A percentile compares a stretch with the other conserved stretches of the same genome.
These are phyloP conservation scores for Furcula furcula DNA, from an alignment of 2,888 invertebrate species.

Conservation along the genomic window DNA sequence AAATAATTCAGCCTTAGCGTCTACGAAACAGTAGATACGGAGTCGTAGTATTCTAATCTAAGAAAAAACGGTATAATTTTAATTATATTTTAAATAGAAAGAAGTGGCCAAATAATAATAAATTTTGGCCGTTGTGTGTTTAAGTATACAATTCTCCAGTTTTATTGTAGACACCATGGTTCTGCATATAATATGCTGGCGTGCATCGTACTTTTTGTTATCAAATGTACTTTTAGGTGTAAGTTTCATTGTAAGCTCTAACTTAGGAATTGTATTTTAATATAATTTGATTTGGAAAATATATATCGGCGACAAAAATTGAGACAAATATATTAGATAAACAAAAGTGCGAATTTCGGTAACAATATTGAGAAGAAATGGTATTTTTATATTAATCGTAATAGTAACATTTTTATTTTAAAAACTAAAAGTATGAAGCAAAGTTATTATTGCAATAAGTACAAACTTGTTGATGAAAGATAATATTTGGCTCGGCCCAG, in stretches of 20 bases:
- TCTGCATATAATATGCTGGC: slow-evolving; percentile 29
- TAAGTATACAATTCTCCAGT: slow-evolving; percentile 16
- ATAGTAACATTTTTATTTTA: slow-evolving; percentile 54
- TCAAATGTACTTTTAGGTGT: slow-evolving; percentile 33
- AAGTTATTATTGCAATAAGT: slow-evolving; percentile 63
- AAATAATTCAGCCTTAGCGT: slow-evolving; percentile 41
- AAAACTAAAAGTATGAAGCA: slow-evolving; percentile 47
- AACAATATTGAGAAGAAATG: slow-evolving; percentile 58
- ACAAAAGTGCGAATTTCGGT: slow-evolving; percentile 64
- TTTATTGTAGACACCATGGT: slow-evolving; percentile 20
- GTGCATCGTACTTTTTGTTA: slow-evolving; percentile 50
- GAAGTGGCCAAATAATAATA: slow-evolving; percentile 28
- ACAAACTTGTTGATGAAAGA: slow-evolving; percentile 67
- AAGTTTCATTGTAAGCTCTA: slow-evolving; percentile 36
- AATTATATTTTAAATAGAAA: slow-evolving; percentile 8
- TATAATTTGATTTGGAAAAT: slow-evolving; percentile 32
- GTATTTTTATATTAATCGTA: slow-evolving; percentile 74
- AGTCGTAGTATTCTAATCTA: slow-evolving; percentile 7
- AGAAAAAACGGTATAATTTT: slow-evolving; percentile 9
- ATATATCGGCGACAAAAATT: slow-evolving; percentile 43
- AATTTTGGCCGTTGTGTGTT: slow-evolving; percentile 17
- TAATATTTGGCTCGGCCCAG: slow-evolving; percentile 62
- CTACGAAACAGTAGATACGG: slow-evolving; percentile 14
- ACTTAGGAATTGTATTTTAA: slow-evolving; percentile 35
- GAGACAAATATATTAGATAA: slow-evolving; percentile 47